A percentile compares a stretch with the other conserved stretches of the same genome.
Evolutionary conservation across 2,113 vertebrate species (phyloP).

Genomic region (Caretta caretta): DNA sequence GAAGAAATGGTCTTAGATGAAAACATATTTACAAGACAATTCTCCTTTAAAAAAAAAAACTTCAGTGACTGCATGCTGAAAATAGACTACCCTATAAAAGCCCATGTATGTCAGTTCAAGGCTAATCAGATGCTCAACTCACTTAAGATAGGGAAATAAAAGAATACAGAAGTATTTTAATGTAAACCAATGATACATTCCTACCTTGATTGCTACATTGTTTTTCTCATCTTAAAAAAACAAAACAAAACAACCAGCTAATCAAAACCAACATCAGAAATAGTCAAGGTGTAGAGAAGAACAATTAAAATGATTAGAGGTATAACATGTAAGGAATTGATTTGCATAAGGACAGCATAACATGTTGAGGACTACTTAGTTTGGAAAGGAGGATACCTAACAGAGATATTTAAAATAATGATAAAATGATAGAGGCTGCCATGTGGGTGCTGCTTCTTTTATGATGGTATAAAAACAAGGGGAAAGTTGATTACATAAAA

Average conservation of each 20-base stretch:
- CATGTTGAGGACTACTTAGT: neutral
- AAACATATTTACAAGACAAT: slow-evolving; percentile 12
- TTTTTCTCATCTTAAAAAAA: neutral
- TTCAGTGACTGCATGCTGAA: slow-evolving; percentile 29
- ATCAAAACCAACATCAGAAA: neutral
- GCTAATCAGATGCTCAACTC: slow-evolving; percentile 35
- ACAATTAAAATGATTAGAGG: neutral
- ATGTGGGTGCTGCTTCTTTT: neutral
- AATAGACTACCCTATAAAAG: slow-evolving; percentile 42
- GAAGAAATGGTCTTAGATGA: slow-evolving; percentile 19
- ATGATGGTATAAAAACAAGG: neutral
- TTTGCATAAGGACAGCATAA: neutral
- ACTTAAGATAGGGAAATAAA: slow-evolving; percentile 5
- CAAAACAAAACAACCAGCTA: neutral
- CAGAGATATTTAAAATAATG: neutral
- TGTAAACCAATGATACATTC: slow-evolving; percentile 42
- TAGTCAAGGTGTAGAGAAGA: neutral
- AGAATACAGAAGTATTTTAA: neutral
- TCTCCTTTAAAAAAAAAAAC: slow-evolving; percentile 23
- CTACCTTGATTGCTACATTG: neutral
- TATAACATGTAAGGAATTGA: neutral
- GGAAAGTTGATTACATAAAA: neutral
- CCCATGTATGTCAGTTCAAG: slow-evolving; percentile 49
- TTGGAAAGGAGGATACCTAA: neutral
- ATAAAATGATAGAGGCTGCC: neutral